Base-by-base conservation (phyloP, 1,140 invertebrate genomes). In the Aphelenchoides fujianensis region DNA sequence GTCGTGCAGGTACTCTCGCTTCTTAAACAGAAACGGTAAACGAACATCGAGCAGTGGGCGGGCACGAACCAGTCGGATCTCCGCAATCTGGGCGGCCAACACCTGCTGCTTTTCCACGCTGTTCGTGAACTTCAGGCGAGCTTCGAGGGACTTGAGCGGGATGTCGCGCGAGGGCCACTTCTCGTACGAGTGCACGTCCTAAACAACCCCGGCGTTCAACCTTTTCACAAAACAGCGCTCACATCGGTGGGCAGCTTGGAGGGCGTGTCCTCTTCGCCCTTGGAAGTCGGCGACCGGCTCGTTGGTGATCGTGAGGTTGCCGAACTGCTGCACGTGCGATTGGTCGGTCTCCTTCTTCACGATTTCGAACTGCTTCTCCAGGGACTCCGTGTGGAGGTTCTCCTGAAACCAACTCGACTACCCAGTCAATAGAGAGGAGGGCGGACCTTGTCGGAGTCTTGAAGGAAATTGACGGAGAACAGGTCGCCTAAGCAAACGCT, bases 401-500 rank as follows among this genome's bases (percentile, higher is more conserved):
- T 89, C 88, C 86, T 88, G 59, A n/a, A n/a, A n/a, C n/a, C n/a
- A n/a, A n/a, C n/a, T n/a, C n/a, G n/a, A n/a, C n/a, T n/a, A n/a
- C n/a, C n/a, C n/a, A n/a, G n/a, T n/a, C n/a, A n/a, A n/a, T n/a
- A n/a, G n/a, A n/a, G n/a, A n/a, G n/a, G n/a, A n/a, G n/a, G n/a
- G n/a, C n/a, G n/a, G n/a, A n/a, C n/a, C n/a, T n/a, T n/a, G 74
- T 90, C 89, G 19, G 88, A 86, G 84, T 90, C 88, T 82, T 90
- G 85, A 87, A 90, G 88, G 90, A 90, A 90, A 36, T 87, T 89
- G n/a, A 90, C 88, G 79, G 87, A 89, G 66, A 84, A 83, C 3
- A 77, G 64, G 71, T 84, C 82, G 30, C 81, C 82, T 30, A 83
- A 63, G 72, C 83, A 83, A 37, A 53, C 66, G 1, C 31, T 48